Evolutionary conservation across 2,888 invertebrate genomes (phyloP), one percentile per base, ranked within the genome.

Genomic region (Ommatoiulus sabulosus): DNA sequence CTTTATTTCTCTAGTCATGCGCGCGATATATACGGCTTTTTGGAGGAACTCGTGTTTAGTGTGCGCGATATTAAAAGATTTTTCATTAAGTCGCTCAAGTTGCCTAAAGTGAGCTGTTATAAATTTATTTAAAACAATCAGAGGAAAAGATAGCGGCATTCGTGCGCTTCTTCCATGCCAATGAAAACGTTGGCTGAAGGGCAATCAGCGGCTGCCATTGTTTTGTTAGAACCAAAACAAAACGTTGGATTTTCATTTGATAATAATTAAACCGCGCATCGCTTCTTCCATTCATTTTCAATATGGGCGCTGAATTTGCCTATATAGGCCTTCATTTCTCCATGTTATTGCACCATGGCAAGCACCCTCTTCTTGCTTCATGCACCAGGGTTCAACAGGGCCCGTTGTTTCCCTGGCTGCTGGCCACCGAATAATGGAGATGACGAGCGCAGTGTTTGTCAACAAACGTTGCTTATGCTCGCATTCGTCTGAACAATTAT

Each of bases 31-130:
- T 72, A 72, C 72, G 24, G 24, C 24, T 72, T 72, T n/a, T 20
- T 0, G 17, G n/a, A n/a, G 20, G 63, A 17, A 4, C 63, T 46
- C 24, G 4, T 10, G 52, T 52, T 15, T 72, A 72, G 10, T 24
- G 10, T 10, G 24, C 72, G 8, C 72, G 6, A 72, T 72, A 72
- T 72, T 44, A 85, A 85, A 85, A 85, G 35, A 85, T 85, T 85
- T 85, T 85, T 85, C 85, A 85, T 85, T 85, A 85, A 85, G 85
- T 85, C 46, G 85, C 72, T 85, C 44, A 44, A 85, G 85, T 85
- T 85, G 85, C 85, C 85, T 85, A 85, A 85, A 85, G 85, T 85
- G 85, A 85, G 44, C 85, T 44, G 44, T 85, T 44, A 85, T 85
- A 46, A 85, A 85, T 85, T 85, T 85, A 85, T 85, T 85, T 85